Evolutionary conservation across 2,797 vertebrate species (phyloP), one percentile per base, ranked within the genome.

Genomic region (Gadopsis marmoratus): DNA sequence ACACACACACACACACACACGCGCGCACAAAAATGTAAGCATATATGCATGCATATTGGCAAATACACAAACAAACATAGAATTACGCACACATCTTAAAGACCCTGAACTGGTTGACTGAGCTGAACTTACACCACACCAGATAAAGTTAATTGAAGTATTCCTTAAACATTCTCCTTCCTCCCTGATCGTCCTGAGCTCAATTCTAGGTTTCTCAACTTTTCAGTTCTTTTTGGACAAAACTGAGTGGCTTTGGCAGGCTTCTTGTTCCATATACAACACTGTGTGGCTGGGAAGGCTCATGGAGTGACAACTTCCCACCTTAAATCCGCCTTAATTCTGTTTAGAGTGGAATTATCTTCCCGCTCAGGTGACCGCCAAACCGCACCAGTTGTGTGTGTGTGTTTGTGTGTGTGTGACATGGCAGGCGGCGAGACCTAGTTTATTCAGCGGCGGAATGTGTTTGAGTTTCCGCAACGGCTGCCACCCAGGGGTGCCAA

Each of bases 331-430:
- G 82, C 90, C 90, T 92, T 94, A 95, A 95, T 95, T 96, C 93
- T 95, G 92, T 95, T 95, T 95, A 89, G 93, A 94, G 89, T 95
- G 92, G 91, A 95, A 95, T 95, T 94, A 95, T 91, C 88, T 93
- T 91, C 87, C 91, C 78, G 88, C 91, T 94, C 93, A 95, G 93
- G 92, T 95, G 93, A 93, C 93, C 83, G 71, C 94, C 94, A 94
- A 94, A 95, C 94, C 91, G 33, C 94, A 95, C 86, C 95, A 96
- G 94, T 95, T 95, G 95, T 88, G 79, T 89, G 85, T 73, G 81
- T 84, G 61, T 68, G n/a, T n/a, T 39, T 48, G 71, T 67, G 65
- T 39, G 58, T 78, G 79, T 87, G 85, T 84, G 85, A 89, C 88
- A 90, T 73, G 88, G 78, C 60, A 59, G 83, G 89, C 84, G 31